phyloP scores from a whole-genome alignment of 2,797 vertebrate species.

The Anabas testudineus region DNA sequence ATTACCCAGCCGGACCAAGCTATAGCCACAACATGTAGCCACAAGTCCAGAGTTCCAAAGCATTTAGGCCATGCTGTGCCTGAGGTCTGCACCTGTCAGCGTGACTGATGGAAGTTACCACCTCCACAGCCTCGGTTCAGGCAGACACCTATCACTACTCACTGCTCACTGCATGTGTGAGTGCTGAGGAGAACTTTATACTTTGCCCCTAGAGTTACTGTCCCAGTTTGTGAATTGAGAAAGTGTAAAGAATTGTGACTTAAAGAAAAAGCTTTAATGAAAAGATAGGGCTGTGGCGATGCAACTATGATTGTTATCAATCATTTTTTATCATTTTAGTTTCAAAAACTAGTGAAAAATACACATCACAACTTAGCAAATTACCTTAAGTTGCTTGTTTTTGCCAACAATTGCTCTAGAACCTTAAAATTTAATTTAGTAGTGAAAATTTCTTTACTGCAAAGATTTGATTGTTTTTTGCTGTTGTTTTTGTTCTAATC shows the following conservation, averaged over 20 bases:
- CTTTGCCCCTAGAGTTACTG: background rate
- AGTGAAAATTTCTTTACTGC: too few species aligned
- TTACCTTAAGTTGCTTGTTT: background rate
- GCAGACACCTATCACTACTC: constrained; percentile 26
- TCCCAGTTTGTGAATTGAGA: background rate
- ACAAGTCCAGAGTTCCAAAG: constrained; percentile 45
- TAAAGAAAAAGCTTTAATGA: too few species aligned
- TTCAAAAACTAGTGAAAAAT: background rate
- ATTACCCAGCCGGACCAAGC: constrained; percentile 29
- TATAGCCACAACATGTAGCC: constrained; percentile 48
- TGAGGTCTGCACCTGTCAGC: constrained; percentile 43
- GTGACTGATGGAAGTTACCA: constrained; percentile 61
- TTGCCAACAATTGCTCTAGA: background rate
- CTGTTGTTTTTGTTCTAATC: too few species aligned
- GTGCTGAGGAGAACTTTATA: background rate
- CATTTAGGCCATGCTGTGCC: constrained; percentile 50
- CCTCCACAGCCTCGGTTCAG: constrained; percentile 29
- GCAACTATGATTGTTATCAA: too few species aligned
- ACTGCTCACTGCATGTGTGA: constrained; percentile 43
- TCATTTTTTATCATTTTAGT: too few species aligned
- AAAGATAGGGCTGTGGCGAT: too few species aligned
- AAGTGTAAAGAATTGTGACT: background rate
- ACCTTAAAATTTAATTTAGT: too few species aligned
- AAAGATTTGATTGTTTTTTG: too few species aligned
- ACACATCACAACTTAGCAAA: background rate